These are phyloP conservation scores for Pelodiscus sinensis DNA, from an alignment of 2,113 vertebrate species.

Conservation along the genomic window DNA sequence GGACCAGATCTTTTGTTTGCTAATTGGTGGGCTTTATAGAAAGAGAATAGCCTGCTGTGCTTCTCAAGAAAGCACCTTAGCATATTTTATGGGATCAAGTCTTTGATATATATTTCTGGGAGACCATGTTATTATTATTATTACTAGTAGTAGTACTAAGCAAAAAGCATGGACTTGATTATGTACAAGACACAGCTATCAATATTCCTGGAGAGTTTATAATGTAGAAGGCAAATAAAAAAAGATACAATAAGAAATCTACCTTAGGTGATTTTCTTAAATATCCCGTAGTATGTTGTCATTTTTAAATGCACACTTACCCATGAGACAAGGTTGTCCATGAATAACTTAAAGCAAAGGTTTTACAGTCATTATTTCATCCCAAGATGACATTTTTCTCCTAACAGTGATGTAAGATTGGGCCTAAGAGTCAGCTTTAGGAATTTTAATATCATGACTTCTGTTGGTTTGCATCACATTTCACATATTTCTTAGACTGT, in stretches of 20 bases:
- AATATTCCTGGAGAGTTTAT: not conserved
- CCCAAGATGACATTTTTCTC: conserved; percentile 11
- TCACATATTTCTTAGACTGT: conserved; percentile 20
- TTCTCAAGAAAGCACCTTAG: not conserved
- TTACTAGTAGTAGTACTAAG: not conserved
- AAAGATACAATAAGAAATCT: not conserved
- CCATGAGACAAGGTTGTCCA: conserved; percentile 3
- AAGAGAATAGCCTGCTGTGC: not conserved
- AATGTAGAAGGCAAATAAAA: not conserved
- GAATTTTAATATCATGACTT: conserved; percentile 14
- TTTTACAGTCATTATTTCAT: not conserved
- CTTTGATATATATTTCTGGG: not conserved
- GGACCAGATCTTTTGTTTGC: not conserved
- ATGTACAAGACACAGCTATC: not conserved
- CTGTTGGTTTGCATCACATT: conserved; percentile 12
- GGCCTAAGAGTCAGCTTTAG: not conserved
- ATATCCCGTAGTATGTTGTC: fast-evolving
- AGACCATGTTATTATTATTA: not conserved
- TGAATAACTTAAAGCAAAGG: conserved; percentile 44
- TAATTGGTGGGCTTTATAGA: not conserved
- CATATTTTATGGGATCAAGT: not conserved
- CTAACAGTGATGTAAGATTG: not conserved
- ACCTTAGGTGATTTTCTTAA: not conserved
- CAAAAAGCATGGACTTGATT: not conserved
- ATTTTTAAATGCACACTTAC: not conserved